A percentile compares a stretch with the other conserved stretches of the same genome.
These are phyloP conservation scores for Aphelinus certus DNA, from an alignment of 1,140 invertebrate species.

Conservation along the genomic window DNA sequence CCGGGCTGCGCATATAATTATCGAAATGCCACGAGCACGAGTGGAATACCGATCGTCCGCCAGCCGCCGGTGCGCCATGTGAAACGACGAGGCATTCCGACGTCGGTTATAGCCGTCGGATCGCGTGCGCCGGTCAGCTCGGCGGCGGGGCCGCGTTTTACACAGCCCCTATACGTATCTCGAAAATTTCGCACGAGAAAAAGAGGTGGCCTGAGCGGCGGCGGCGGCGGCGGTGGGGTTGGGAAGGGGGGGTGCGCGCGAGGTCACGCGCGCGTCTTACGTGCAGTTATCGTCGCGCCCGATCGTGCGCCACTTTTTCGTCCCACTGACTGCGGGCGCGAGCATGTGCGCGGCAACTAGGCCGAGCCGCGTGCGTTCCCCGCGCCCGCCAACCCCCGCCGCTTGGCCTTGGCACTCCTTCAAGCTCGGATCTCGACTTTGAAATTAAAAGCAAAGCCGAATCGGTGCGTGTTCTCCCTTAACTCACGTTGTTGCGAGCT, in stretches of 20 bases:
- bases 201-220: neutral
- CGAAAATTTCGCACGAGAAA: neutral
- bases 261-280: constrained; percentile 8
- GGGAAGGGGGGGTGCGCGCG: neutral
- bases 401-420: constrained; percentile 61
- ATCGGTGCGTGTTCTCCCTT: no score
- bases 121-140: constrained; percentile 4
- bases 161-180: no score
- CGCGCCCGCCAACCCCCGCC: constrained; percentile 35
- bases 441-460: neutral
- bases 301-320: constrained; percentile 47
- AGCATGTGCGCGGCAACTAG: neutral
- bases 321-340: constrained; percentile 42
- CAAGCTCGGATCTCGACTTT: constrained; percentile 6
- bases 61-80: no score
- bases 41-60: no score
- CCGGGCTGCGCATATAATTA: no score
- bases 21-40: no score
- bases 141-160: no score
- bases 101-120: neutral
- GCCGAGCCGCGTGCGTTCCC: neutral
- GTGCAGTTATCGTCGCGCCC: neutral
- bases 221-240: neutral
- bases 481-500: constrained; percentile 87
- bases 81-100: no score